Percentiles rank a stretch among this genome's conserved stretches.
Evolutionary conservation across 2,113 vertebrate species (phyloP).

Genomic region (Festucalex cinctus): DNA sequence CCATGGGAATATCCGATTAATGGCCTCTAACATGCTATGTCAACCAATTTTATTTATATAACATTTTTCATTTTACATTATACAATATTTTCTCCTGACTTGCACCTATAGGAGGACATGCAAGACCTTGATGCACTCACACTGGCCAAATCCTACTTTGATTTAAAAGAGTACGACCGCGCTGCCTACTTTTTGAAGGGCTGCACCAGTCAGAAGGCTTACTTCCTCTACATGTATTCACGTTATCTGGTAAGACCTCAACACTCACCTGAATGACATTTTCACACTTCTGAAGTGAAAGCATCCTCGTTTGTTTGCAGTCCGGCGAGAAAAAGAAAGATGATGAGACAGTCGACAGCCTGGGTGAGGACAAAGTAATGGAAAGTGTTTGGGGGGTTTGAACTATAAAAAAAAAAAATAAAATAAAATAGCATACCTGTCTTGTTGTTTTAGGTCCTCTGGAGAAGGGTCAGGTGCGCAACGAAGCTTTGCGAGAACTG

Average conservation of each 20-base stretch:
- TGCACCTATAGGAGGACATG: slow-evolving; percentile 82
- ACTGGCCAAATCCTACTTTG: slow-evolving; percentile 94
- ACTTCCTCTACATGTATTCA: slow-evolving; percentile 98
- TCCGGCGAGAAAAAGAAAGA: slow-evolving; percentile 99
- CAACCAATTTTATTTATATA: too few relatives aligned
- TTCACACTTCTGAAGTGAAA: not conserved
- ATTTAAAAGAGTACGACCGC: slow-evolving; percentile 96
- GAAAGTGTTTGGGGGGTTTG: not conserved
- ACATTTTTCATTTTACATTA: too few relatives aligned
- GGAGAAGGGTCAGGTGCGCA: slow-evolving; percentile 97
- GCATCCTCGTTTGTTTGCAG: slow-evolving; percentile 64
- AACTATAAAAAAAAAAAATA: not conserved
- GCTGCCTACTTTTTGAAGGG: slow-evolving; percentile 92
- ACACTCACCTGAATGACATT: not conserved
- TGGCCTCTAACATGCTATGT: too few relatives aligned
- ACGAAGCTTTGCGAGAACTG: slow-evolving; percentile 90
- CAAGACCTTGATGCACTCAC: slow-evolving; percentile 92
- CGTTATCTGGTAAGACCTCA: slow-evolving; percentile 84
- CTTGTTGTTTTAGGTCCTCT: slow-evolving; percentile 78
- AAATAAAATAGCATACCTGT: not conserved
- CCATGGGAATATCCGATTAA: too few relatives aligned
- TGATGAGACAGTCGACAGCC: slow-evolving; percentile 95
- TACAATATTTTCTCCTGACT: not conserved
- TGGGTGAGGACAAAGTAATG: slow-evolving; percentile 76
- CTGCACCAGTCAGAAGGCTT: slow-evolving; percentile 95